Conservation (phyloP, 2,888 invertebrate species). For the Allolobophora icterica region DNA sequence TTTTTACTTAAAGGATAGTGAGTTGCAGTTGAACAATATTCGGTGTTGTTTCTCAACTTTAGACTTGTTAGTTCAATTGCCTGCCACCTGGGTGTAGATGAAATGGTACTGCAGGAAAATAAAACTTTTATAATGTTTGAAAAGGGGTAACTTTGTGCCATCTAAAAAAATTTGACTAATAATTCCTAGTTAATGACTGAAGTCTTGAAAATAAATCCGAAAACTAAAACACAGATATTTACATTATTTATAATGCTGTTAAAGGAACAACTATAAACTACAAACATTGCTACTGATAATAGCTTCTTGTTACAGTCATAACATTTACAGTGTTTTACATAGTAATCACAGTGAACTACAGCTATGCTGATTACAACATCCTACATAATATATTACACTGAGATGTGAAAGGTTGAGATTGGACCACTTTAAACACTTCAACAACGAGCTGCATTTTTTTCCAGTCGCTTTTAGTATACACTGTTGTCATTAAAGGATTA, state of each 20-base stretch:
- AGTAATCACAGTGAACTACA: background rate
- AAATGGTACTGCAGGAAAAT: background rate
- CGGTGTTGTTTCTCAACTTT: background rate
- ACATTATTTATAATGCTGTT: background rate
- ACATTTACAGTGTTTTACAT: background rate
- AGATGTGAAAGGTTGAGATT: constrained; percentile 27
- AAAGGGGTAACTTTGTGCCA: no score
- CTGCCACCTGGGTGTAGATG: background rate
- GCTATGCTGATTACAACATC: background rate
- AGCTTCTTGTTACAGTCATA: background rate
- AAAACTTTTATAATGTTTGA: background rate
- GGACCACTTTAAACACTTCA: background rate
- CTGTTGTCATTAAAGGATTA: background rate
- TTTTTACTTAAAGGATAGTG: no score
- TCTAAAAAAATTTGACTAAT: background rate
- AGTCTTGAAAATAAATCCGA: background rate
- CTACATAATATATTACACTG: constrained; percentile 19
- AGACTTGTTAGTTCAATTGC: background rate
- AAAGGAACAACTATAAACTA: background rate
- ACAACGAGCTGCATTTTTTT: no score
- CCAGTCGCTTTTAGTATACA: no score
- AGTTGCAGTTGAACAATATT: background rate
- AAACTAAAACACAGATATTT: background rate
- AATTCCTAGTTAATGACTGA: background rate
- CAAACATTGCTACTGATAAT: constrained; percentile 8